Evolutionary conservation across 2,113 vertebrate genomes (phyloP), one percentile per base, ranked within the genome.

Genomic region (Urocolius indicus): DNA sequence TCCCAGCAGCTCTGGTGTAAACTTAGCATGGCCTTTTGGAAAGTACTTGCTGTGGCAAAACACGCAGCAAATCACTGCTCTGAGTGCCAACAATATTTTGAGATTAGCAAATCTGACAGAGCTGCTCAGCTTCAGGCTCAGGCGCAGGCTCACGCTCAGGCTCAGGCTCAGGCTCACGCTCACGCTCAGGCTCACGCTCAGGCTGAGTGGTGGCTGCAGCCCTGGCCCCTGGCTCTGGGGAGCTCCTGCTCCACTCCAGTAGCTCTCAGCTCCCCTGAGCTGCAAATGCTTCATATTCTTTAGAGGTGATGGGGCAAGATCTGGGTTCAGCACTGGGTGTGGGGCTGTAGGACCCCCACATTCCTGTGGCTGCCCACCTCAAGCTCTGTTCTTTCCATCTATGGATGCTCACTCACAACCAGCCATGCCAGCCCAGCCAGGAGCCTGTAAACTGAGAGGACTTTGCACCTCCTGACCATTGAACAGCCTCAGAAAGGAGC

Each of bases 21-120:
- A 97, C 95, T 97, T 97, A 97, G 96, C 94, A 67, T 96, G 97
- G 94, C 97, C 96, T 97, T 97, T 96, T 1, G 7, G 95, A 96
- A 95, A 97, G 91, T 61, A 52, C 96, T 95, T 38, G 71, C 89
- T 30, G 86, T 46, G 74, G 94, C 32, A 82, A 93, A 90, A 95
- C 84, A 87, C 1, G 77, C 88, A 93, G 83, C 88, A 96, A 97
- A 97, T 94, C 89, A 54, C 74, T 36, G 75, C 55, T 58, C 83
- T 16, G 91, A 58, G 84, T 97, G 96, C 96, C 95, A 97, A 93
- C 93, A 94, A 97, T 97, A 95, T 73, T 91, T 96, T 0, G 32
- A 96, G 96, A 97, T 97, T 97, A 97, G 72, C 96, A 69, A 91
- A 96, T 90, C 77, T 63, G 43, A 71, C 73, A 22, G 48, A 89